These are phyloP conservation scores for Aythya baeri DNA, from an alignment of 2,113 vertebrate genomes.

Conservation along the genomic window DNA sequence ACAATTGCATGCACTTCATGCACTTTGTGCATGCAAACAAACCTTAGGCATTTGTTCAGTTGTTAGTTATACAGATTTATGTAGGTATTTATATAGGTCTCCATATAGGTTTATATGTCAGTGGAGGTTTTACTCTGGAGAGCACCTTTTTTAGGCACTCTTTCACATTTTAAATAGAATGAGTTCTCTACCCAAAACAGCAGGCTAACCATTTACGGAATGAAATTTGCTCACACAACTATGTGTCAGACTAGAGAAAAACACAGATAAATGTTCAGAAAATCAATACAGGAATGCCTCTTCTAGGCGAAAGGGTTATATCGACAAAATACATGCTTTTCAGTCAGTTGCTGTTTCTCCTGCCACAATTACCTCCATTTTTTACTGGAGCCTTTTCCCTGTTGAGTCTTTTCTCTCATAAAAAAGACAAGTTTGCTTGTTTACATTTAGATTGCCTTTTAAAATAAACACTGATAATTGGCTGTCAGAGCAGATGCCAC, in stretches of 20 bases:
- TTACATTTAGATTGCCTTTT: not conserved
- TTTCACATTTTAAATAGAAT: not conserved
- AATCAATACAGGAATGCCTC: not conserved
- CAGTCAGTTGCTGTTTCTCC: not conserved
- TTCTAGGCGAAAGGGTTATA: not conserved
- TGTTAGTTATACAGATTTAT: not conserved
- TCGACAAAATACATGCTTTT: not conserved
- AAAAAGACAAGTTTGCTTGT: not conserved
- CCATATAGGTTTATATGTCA: not conserved
- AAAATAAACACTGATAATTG: not conserved
- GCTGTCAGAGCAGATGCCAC: not conserved
- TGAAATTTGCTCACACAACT: not conserved
- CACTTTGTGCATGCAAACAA: not conserved
- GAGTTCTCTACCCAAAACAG: not conserved
- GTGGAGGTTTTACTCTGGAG: not conserved
- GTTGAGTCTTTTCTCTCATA: not conserved
- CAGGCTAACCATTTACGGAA: not conserved
- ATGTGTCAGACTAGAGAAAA: not conserved
- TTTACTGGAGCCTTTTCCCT: not conserved
- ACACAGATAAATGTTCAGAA: not conserved
- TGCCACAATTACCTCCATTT: not conserved
- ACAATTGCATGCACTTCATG: not conserved
- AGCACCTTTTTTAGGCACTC: not conserved
- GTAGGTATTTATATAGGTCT: not conserved
- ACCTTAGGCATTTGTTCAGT: not conserved